A percentile compares a stretch with the other conserved stretches of the same genome.
phyloP scores from a whole-genome alignment of 2,113 vertebrate genomes.

The Gallinago paraguaiae region DNA sequence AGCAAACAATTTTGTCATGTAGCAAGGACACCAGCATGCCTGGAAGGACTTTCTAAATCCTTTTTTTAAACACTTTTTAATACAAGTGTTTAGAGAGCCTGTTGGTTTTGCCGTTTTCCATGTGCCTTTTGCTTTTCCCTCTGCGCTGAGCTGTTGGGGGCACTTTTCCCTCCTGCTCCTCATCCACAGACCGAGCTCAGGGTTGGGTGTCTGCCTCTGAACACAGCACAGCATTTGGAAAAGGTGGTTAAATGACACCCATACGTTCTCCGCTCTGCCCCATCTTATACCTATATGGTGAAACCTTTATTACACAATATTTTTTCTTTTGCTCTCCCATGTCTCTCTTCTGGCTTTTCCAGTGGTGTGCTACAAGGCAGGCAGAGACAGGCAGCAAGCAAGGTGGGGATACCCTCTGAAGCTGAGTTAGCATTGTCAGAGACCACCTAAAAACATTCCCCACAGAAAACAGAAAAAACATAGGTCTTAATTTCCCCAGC shows the following conservation, averaged over 20 bases:
- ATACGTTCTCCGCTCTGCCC: neutral
- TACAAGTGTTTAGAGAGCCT: neutral
- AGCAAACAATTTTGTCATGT: rapidly evolving
- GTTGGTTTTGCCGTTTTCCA: rapidly evolving
- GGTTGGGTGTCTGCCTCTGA: neutral
- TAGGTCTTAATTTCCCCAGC: neutral
- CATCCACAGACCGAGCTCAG: rapidly evolving
- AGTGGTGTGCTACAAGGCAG: neutral
- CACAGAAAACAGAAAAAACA: neutral
- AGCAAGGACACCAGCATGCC: neutral
- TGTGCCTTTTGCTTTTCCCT: neutral
- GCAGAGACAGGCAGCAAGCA: neutral
- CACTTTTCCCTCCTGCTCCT: neutral
- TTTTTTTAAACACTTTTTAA: no score
- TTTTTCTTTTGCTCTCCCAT: neutral
- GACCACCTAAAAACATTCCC: neutral
- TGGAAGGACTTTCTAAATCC: neutral
- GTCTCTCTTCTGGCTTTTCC: neutral
- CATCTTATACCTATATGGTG: neutral
- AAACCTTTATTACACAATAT: neutral
- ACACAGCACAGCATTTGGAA: neutral
- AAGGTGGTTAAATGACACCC: neutral
- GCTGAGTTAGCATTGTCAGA: neutral
- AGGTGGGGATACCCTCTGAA: neutral
- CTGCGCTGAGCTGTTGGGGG: rapidly evolving